Percentiles rank a stretch among this genome's conserved stretches.
Conservation (phyloP, 2,113 vertebrate species). For the Dasyurus viverrinus region DNA sequence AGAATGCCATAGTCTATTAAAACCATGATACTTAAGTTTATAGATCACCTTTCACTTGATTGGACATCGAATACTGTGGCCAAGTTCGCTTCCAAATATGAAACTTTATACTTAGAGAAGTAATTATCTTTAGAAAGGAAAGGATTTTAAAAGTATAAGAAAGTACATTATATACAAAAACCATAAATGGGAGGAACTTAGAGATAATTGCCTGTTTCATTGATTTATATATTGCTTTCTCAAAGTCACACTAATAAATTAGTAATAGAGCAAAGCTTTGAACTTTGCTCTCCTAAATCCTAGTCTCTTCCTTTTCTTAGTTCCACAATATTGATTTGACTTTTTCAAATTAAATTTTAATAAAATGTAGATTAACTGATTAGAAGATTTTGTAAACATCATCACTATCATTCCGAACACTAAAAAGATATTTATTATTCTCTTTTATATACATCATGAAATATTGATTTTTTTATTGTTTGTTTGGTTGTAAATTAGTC, state of each 20-base stretch:
- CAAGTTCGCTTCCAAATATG: constrained; percentile 31
- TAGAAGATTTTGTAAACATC: too few species aligned
- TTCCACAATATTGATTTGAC: too few species aligned
- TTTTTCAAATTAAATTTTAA: too few species aligned
- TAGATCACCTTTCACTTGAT: constrained; percentile 8
- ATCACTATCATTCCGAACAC: too few species aligned
- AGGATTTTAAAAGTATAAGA: neutral
- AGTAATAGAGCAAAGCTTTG: neutral
- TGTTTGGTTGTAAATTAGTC: too few species aligned
- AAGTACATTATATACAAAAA: neutral
- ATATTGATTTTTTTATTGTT: too few species aligned
- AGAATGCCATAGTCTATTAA: neutral
- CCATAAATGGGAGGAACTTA: neutral
- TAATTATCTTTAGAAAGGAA: neutral
- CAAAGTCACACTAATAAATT: neutral
- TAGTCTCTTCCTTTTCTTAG: too few species aligned
- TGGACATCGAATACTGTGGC: neutral
- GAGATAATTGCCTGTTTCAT: neutral
- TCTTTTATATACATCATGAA: too few species aligned
- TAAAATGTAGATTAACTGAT: too few species aligned
- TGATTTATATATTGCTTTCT: neutral
- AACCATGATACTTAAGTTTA: constrained; percentile 21
- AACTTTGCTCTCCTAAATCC: neutral
- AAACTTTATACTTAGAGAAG: constrained; percentile 24
- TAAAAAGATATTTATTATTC: too few species aligned